Percentiles rank a stretch among this genome's conserved stretches.
These are phyloP conservation scores for Gulo gulo DNA, from an alignment of 2,113 vertebrate species.

Conservation along the genomic window DNA sequence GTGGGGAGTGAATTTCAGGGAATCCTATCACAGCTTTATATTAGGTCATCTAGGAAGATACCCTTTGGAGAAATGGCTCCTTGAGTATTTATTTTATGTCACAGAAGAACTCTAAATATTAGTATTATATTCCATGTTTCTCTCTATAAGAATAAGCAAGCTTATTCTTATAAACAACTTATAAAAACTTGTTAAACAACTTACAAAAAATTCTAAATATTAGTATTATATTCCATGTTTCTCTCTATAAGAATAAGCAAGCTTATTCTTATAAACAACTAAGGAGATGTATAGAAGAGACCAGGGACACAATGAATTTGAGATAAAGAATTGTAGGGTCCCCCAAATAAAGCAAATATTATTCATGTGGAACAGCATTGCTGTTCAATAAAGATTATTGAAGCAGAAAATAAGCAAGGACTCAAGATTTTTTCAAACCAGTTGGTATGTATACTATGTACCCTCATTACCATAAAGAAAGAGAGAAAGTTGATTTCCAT, in stretches of 20 bases:
- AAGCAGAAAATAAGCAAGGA: slow-evolving; percentile 76
- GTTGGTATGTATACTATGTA: slow-evolving; percentile 2
- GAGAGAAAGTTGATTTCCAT: neutral
- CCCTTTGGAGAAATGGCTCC: neutral
- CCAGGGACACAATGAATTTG: neutral
- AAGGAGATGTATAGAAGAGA: slow-evolving; percentile 10
- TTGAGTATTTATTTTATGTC: slow-evolving; percentile 48
- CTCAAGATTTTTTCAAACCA: slow-evolving; percentile 4
- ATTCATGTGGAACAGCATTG: slow-evolving; percentile 59
- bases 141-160: neutral
- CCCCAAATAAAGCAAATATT: slow-evolving; percentile 70
- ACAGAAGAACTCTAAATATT: slow-evolving; percentile 60
- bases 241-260: neutral
- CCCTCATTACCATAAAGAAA: neutral
- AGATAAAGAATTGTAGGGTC: slow-evolving; percentile 6
- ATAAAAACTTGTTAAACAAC: too few species aligned
- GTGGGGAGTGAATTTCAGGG: neutral
- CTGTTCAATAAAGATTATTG: slow-evolving; percentile 70
- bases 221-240: slow-evolving; percentile 33
- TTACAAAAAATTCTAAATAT: slow-evolving; percentile 56
- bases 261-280: slow-evolving; percentile 48
- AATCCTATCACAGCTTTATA: slow-evolving; percentile 20
- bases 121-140: slow-evolving; percentile 19
- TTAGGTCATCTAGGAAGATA: slow-evolving; percentile 9
- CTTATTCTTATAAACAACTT: too few species aligned